These are phyloP conservation scores for Cryptus armator DNA, from an alignment of 2,888 invertebrate species.

Conservation along the genomic window DNA sequence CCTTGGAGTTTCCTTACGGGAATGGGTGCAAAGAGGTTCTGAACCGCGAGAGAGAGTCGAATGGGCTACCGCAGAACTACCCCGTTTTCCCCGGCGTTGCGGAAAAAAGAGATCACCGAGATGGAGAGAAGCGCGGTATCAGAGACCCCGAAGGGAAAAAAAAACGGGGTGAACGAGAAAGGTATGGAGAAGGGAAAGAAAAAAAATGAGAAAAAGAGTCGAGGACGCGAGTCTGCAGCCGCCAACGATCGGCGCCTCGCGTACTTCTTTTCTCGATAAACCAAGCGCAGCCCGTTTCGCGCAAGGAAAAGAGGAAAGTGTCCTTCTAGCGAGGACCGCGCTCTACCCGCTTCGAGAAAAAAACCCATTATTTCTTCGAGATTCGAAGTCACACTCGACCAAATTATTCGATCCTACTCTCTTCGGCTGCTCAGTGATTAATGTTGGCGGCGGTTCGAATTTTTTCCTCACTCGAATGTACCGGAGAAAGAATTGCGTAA, in stretches of 20 bases:
- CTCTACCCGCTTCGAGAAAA: slow-evolving; percentile 35
- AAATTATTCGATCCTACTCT: slow-evolving; percentile 68
- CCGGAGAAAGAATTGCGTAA: slow-evolving; percentile 52
- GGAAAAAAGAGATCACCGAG: slow-evolving; percentile 62
- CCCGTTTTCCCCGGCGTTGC: slow-evolving; percentile 60
- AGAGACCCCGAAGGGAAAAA: slow-evolving; percentile 44
- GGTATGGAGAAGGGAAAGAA: slow-evolving; percentile 23
- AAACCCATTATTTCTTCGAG: slow-evolving; percentile 69
- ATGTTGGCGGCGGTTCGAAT: slow-evolving; percentile 62
- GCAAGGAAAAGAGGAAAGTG: slow-evolving; percentile 30
- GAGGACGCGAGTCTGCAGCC: slow-evolving; percentile 56
- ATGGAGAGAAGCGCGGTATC: slow-evolving; percentile 45
- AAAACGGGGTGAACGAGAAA: slow-evolving; percentile 43
- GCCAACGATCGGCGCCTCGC: slow-evolving; percentile 42
- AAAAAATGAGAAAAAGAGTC: slow-evolving; percentile 36
- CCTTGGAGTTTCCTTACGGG: slow-evolving; percentile 34
- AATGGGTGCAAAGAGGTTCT: slow-evolving; percentile 21
- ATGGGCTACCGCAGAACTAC: slow-evolving; percentile 51
- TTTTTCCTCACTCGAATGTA: slow-evolving; percentile 39
- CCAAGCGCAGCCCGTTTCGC: slow-evolving; percentile 62
- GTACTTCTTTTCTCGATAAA: slow-evolving; percentile 64
- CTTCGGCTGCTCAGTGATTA: slow-evolving; percentile 66
- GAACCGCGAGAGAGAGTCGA: slow-evolving; percentile 53
- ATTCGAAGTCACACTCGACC: slow-evolving; percentile 68
- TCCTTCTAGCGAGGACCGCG: neutral